A percentile compares a stretch with the other conserved stretches of the same genome.
Evolutionary conservation across 2,888 invertebrate genomes (phyloP).

Genomic region (Dichetophora obliterata): DNA sequence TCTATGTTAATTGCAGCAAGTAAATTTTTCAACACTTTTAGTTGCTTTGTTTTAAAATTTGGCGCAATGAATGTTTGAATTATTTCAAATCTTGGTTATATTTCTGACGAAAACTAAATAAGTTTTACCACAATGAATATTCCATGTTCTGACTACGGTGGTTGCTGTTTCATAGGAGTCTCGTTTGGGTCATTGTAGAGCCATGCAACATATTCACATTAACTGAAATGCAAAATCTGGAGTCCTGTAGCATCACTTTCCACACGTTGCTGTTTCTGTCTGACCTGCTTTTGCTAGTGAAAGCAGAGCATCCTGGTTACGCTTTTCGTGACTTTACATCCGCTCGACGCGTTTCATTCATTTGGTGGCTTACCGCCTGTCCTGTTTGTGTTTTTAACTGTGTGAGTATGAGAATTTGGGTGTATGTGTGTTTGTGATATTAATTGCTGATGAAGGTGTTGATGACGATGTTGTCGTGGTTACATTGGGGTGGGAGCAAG

Average conservation of each 20-base stretch:
- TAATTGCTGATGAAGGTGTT: slow-evolving; percentile 27
- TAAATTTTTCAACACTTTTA: too few species aligned
- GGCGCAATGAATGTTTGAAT: too few species aligned
- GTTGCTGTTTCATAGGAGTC: too few species aligned
- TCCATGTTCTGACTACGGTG: too few species aligned
- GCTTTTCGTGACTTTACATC: background rate
- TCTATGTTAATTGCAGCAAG: too few species aligned
- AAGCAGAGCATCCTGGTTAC: background rate
- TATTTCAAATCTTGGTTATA: too few species aligned
- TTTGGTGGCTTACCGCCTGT: slow-evolving; percentile 21
- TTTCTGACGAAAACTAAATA: too few species aligned
- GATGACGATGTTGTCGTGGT: background rate
- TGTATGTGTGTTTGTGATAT: slow-evolving; percentile 12
- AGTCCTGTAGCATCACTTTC: background rate
- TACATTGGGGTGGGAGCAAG: background rate
- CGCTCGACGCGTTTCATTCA: slow-evolving; percentile 11
- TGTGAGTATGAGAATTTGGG: background rate
- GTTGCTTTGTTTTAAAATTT: too few species aligned
- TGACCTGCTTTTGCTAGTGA: background rate
- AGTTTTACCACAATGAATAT: too few species aligned
- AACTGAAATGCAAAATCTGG: too few species aligned
- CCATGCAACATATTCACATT: too few species aligned
- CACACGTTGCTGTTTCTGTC: background rate
- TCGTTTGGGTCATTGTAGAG: too few species aligned
- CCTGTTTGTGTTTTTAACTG: background rate